A percentile compares a stretch with the other conserved stretches of the same genome.
Evolutionary conservation across 1,140 invertebrate genomes (phyloP).

Genomic region (Ceratoteleas bidentatus): DNA sequence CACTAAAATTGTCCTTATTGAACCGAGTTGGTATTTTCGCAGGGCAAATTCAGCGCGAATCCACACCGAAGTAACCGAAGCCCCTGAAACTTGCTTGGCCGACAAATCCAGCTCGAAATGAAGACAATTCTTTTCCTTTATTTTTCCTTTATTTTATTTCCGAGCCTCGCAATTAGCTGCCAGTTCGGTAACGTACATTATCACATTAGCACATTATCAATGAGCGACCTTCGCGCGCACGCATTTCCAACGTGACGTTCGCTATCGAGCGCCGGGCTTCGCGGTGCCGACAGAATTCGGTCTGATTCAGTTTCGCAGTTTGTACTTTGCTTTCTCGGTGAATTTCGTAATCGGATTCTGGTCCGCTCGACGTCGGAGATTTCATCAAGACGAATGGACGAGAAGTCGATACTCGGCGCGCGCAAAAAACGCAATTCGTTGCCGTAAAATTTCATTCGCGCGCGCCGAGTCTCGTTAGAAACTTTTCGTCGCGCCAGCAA

Average conservation of each 20-base stretch:
- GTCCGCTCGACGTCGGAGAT: constrained; percentile 27
- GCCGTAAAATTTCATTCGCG: constrained; percentile 9
- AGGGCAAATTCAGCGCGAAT: too few species aligned
- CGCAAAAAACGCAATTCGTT: constrained; percentile 20
- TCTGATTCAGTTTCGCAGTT: constrained; percentile 46
- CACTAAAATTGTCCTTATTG: too few species aligned
- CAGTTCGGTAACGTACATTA: constrained; percentile 39
- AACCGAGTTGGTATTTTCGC: too few species aligned
- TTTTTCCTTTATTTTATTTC: neutral
- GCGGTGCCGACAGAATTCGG: constrained; percentile 37
- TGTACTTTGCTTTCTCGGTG: constrained; percentile 52
- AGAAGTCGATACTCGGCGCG: constrained; percentile 12
- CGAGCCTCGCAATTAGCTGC: neutral
- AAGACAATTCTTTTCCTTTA: too few species aligned
- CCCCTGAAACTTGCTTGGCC: too few species aligned
- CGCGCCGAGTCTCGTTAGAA: neutral
- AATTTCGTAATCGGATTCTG: constrained; percentile 56
- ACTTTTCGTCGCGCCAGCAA: constrained; percentile 14
- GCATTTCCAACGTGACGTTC: constrained; percentile 52
- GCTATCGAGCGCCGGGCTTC: constrained; percentile 45
- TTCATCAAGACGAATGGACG: constrained; percentile 28
- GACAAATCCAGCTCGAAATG: too few species aligned
- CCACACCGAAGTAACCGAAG: too few species aligned
- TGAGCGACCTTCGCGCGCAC: constrained; percentile 46
- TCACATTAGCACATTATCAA: constrained; percentile 33